Percentiles rank a stretch among this genome's conserved stretches.
Conservation (phyloP, 2,113 vertebrate species). For the Sinocyclocheilus rhinocerous region DNA sequence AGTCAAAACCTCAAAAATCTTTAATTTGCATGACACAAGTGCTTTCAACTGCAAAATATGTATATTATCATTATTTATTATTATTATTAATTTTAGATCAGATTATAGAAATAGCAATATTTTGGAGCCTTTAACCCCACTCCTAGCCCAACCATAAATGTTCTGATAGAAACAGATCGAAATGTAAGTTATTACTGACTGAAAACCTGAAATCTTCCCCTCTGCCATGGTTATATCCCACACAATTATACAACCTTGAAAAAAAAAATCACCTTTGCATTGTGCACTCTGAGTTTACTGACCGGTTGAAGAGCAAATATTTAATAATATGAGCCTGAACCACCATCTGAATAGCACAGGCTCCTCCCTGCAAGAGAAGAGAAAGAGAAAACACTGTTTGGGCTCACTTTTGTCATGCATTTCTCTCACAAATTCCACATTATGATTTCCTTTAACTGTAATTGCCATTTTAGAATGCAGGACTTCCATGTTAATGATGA, state of each 20-base stretch:
- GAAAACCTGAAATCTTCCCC: not conserved
- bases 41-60: too few species aligned
- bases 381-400: not conserved
- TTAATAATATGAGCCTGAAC: slow-evolving; percentile 83
- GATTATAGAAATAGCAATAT: too few species aligned
- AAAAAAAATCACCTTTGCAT: slow-evolving; percentile 73
- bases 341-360: slow-evolving; percentile 79
- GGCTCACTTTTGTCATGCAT: not conserved
- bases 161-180: not conserved
- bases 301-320: slow-evolving; percentile 77
- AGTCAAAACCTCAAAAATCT: too few species aligned
- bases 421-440: not conserved
- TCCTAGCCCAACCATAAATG: too few species aligned
- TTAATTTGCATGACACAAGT: too few species aligned
- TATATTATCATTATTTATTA: too few species aligned
- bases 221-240: not conserved
- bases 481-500: not conserved
- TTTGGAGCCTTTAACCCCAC: too few species aligned
- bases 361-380: slow-evolving; percentile 72
- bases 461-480: too few species aligned
- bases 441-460: too few species aligned
- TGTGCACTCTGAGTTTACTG: slow-evolving; percentile 55
- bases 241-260: not conserved
- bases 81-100: too few species aligned
- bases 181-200: not conserved